Conservation (phyloP, 1,140 invertebrate species). For the Harlomillsia oculata region DNA sequence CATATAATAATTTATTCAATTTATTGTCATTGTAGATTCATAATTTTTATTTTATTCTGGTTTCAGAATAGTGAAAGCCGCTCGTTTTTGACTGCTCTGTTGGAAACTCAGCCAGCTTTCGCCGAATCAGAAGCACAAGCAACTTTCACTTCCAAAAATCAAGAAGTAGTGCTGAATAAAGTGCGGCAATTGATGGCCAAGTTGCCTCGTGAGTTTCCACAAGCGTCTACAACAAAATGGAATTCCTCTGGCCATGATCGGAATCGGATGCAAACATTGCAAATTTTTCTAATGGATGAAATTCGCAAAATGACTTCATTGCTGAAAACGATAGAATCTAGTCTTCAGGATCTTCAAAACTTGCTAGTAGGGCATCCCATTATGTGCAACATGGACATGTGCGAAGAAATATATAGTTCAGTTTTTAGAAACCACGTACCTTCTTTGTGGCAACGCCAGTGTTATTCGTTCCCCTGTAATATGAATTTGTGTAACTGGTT, state of each 20-base stretch:
- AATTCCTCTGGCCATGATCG: too few relatives aligned
- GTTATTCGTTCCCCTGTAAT: slow-evolving; percentile 77
- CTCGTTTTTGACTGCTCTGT: slow-evolving; percentile 55
- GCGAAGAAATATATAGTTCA: background rate
- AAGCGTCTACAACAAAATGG: too few relatives aligned
- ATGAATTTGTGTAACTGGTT: slow-evolving; percentile 73
- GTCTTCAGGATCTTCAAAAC: slow-evolving; percentile 63
- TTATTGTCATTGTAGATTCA: background rate
- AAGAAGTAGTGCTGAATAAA: too few relatives aligned
- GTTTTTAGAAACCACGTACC: slow-evolving; percentile 51
- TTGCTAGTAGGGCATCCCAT: slow-evolving; percentile 49
- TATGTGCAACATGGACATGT: background rate
- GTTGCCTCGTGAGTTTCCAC: too few relatives aligned
- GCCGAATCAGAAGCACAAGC: too few relatives aligned
- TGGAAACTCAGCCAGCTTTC: slow-evolving; percentile 63
- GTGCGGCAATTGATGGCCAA: too few relatives aligned
- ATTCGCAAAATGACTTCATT: slow-evolving; percentile 77
- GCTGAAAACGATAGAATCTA: slow-evolving; percentile 71
- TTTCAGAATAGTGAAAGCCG: slow-evolving; percentile 60
- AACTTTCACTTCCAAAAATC: too few relatives aligned
- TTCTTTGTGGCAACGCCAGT: slow-evolving; percentile 64
- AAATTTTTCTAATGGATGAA: too few relatives aligned
- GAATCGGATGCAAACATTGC: too few relatives aligned
- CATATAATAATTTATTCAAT: slow-evolving; percentile 37
- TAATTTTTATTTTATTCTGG: slow-evolving; percentile 7